A percentile compares a stretch with the other conserved stretches of the same genome.
Conservation (phyloP, 64 coral and sea anemone genomes). For the Actinia tenebrosa region DNA sequence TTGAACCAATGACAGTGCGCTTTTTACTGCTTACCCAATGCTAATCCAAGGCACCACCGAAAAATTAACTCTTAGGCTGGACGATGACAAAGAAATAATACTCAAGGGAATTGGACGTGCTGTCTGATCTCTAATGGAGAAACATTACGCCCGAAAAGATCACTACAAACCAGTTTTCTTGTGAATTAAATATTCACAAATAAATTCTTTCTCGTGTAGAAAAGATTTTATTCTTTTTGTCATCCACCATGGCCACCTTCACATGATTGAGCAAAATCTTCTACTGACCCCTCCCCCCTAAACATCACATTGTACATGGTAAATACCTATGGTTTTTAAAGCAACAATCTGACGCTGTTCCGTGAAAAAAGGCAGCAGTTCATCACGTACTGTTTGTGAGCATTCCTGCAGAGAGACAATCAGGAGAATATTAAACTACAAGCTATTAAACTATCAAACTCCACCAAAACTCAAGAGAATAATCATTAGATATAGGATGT, state of each 20-base stretch:
- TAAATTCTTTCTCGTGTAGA: neutral
- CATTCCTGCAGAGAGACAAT: neutral
- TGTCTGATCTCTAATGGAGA: neutral
- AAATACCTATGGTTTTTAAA: neutral
- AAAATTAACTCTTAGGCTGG: no score
- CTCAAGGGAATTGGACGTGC: neutral
- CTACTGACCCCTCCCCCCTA: neutral
- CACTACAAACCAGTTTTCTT: no score
- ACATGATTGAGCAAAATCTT: neutral
- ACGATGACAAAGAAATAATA: neutral
- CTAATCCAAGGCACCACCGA: no score
- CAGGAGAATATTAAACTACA: neutral
- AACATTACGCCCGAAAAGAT: neutral
- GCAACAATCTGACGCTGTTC: neutral
- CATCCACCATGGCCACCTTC: neutral
- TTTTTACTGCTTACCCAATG: no score
- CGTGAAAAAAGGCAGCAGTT: constrained; percentile 9
- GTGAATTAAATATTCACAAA: neutral
- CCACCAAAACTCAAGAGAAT: no score
- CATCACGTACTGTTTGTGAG: neutral
- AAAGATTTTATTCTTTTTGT: no score
- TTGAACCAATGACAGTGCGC: no score
- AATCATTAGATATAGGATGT: no score
- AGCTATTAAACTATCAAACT: no score
- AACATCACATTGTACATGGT: no score